A percentile compares a stretch with the other conserved stretches of the same genome.
phyloP scores from a whole-genome alignment of 2,888 invertebrate genomes.

The Ichneumon xanthorius region DNA sequence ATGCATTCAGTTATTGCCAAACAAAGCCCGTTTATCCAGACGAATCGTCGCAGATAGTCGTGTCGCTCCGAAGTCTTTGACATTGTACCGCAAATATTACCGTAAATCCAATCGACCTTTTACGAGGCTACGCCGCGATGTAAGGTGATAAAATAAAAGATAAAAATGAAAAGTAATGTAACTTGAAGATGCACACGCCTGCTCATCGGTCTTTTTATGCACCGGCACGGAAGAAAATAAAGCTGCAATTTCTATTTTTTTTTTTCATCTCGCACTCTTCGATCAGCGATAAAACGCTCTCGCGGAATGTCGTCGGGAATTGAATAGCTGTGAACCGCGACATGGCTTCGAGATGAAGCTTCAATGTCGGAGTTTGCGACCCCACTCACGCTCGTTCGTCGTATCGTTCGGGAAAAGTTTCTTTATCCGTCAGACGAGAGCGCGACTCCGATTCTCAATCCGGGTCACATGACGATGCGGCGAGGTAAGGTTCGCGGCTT shows the following conservation, averaged over 20 bases:
- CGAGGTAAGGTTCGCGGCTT: slow-evolving; percentile 16
- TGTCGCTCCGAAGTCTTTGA: slow-evolving; percentile 7
- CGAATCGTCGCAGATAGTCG: slow-evolving; percentile 23
- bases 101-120: neutral
- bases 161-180: neutral
- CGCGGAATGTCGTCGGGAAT: neutral
- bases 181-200: neutral
- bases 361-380: slow-evolving; percentile 6
- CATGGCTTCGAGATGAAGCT: slow-evolving; percentile 1
- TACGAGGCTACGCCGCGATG: neutral
- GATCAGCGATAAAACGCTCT: neutral
- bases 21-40: slow-evolving; percentile 48
- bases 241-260: neutral
- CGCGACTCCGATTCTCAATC: slow-evolving; percentile 30
- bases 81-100: neutral
- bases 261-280: neutral
- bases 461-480: slow-evolving; percentile 37
- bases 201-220: neutral
- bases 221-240: neutral
- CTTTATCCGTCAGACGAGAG: slow-evolving; percentile 34
- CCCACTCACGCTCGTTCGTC: neutral
- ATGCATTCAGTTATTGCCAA: slow-evolving; percentile 51
- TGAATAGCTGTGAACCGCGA: slow-evolving; percentile 18
- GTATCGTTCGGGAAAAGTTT: slow-evolving; percentile 30
- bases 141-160: neutral